Evolutionary conservation across 2,888 invertebrate genomes (phyloP), one percentile per base, ranked within the genome.

Genomic region (Lepetodrilus schrolli): DNA sequence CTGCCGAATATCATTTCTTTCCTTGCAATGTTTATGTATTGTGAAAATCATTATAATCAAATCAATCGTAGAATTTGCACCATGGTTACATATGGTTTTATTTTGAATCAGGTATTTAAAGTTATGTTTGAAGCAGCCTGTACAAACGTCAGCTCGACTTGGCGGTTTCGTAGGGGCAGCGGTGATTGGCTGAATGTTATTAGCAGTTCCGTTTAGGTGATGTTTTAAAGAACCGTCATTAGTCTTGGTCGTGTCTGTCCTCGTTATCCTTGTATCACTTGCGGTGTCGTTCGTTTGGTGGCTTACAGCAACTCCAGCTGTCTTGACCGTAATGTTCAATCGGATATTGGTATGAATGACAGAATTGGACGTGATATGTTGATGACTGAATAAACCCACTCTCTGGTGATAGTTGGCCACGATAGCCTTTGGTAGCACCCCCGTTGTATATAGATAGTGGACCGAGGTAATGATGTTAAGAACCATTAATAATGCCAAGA

Each of bases 41-140:
- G 80, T 78, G 4, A 74, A 26, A 13, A 81, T 76, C 10, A 80
- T 47, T 7, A 79, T 66, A 7, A 80, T 21, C 4, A 81, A 48
- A 3, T 79, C 72, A 23, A 79, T 74, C 0, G 68, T 26, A 13
- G 23, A 17, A 7, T 66, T 51, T 1, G 30, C 8, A 10, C 8
- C 10, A 17, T 20, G n/a, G n/a, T 70, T 66, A 70, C 80, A 80
- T 4, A 80, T 77, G 13, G 70, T 36, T 8, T 69, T 51, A 50
- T 77, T 78, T 17, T 75, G 66, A 23, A 78, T 73, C 13, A 76
- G 13, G 66, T 76, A 78, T 30, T 74, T 72, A 51, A 76, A 78
- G 26, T 78, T 58, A 36, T 74, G 75, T 8, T 10, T 34, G 58
- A 80, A 79, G 65, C 80, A 80, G 17, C 37, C 34, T 17, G 73